Percentiles rank a stretch among this genome's conserved stretches.
phyloP scores from a whole-genome alignment of 2,888 invertebrate species.

The Scaptodrosophila latifasciaeformis region DNA sequence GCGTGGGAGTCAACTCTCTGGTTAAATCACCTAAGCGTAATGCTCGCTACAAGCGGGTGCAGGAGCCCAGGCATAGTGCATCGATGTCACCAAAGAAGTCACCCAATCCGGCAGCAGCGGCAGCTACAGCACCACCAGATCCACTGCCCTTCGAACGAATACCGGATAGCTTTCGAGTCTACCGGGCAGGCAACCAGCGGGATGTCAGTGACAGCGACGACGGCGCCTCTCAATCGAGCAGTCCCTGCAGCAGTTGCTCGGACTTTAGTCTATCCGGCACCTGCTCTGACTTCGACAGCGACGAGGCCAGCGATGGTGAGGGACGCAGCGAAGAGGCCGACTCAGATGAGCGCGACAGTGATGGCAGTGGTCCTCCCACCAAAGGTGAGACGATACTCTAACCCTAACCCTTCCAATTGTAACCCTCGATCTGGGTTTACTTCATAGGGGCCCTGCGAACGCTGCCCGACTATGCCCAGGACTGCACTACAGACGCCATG shows the following conservation, averaged over 20 bases:
- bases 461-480: slow-evolving; percentile 40
- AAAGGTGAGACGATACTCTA: slow-evolving; percentile 6
- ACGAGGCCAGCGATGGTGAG: slow-evolving; percentile 72
- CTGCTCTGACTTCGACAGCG: slow-evolving; percentile 74
- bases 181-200: slow-evolving; percentile 75
- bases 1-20: slow-evolving; percentile 38
- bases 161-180: slow-evolving; percentile 78
- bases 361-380: slow-evolving; percentile 7
- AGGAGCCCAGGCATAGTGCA: slow-evolving; percentile 59
- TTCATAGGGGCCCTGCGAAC: slow-evolving; percentile 3
- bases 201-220: slow-evolving; percentile 74
- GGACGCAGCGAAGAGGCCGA: slow-evolving; percentile 71
- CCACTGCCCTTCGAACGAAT: slow-evolving; percentile 65
- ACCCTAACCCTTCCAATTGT: background rate
- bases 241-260: slow-evolving; percentile 75
- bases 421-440: background rate
- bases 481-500: slow-evolving; percentile 56
- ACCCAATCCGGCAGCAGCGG: slow-evolving; percentile 51
- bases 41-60: slow-evolving; percentile 70
- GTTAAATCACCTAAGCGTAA: slow-evolving; percentile 72
- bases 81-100: slow-evolving; percentile 73
- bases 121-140: slow-evolving; percentile 33
- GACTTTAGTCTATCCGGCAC: slow-evolving; percentile 73
- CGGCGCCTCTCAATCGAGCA: slow-evolving; percentile 71
- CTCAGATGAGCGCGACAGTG: slow-evolving; percentile 42